Base-by-base conservation (phyloP, 2,888 invertebrate genomes). In the Xanthia icteritia region DNA sequence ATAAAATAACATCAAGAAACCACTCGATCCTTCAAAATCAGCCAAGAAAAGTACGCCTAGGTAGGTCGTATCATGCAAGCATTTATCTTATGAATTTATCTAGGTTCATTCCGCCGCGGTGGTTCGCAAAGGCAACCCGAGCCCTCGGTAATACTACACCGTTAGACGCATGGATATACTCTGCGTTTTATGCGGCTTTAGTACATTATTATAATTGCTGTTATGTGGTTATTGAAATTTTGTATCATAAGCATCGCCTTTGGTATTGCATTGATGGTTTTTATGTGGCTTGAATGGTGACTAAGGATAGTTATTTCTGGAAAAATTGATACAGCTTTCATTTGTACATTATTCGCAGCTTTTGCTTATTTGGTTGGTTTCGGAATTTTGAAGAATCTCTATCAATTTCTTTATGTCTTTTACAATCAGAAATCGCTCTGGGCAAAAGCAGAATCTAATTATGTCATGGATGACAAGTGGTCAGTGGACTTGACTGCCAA, bases 71-170 rank as follows among this genome's bases (percentile, higher is more conserved):
- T 76, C 82, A 74, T 79, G 77, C 79, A 69, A 63, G 75, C 75
- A 78, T 75, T 79, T 88, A 88, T 88, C 88, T 86, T 75, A 78
- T 77, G 39, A 79, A 83, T 76, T 87, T 81, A 87, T 87, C 87
- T 86, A 86, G 78, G 81, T 88, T 83, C 85, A 86, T 87, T 88
- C 87, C 87, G 54, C 74, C 48, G 88, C 89, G 88, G 85, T 85
- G 81, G 80, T 78, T 88, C 73, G 83, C 81, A 85, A 88, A 89
- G 85, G 88, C 70, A 89, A 88, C 83, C 42, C 51, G 85, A 88
- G 80, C 86, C 81, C 63, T 81, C 63, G 70, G 89, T 88, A 89
- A 89, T 79, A 79, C 85, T 80, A 88, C 74, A 88, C 80, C 79
- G 69, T 68, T 71, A 79, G 77, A 74, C 76, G 70, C 71, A 66